Evolutionary conservation across 2,888 invertebrate genomes (phyloP).

Genomic region (Drosophila hamatofila): DNA sequence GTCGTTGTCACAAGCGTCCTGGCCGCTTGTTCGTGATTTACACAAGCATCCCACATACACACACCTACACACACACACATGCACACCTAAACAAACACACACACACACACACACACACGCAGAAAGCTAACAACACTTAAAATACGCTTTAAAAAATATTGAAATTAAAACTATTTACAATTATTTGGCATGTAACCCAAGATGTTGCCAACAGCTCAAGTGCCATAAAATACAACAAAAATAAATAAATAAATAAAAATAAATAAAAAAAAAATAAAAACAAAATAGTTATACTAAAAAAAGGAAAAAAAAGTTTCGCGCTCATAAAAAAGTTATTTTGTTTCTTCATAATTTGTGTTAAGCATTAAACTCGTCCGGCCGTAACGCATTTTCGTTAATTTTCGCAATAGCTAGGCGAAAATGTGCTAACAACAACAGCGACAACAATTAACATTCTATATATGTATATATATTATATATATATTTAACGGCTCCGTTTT

Average conservation of each 20-base stretch:
- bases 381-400: constrained; percentile 51
- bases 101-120: constrained; percentile 10
- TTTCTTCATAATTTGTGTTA: constrained; percentile 42
- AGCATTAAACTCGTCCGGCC: constrained; percentile 59
- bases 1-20: constrained; percentile 44
- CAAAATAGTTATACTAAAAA: constrained; percentile 6
- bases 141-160: constrained; percentile 13
- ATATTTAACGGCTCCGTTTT: neutral
- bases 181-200: constrained; percentile 26
- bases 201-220: constrained; percentile 40
- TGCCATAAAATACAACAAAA: constrained; percentile 36
- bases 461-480: constrained; percentile 6
- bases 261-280: constrained; percentile 18
- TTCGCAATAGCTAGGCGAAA: constrained; percentile 33
- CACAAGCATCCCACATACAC: constrained; percentile 15
- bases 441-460: constrained; percentile 54
- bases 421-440: constrained; percentile 56
- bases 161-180: constrained; percentile 31
- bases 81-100: constrained; percentile 3
- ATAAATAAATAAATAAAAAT: neutral
- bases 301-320: constrained; percentile 26
- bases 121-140: constrained; percentile 5
- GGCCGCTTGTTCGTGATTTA: constrained; percentile 40
- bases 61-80: constrained; percentile 12
- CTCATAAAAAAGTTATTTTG: constrained; percentile 32